A percentile compares a stretch with the other conserved stretches of the same genome.
These are phyloP conservation scores for Ephialtes manifestator DNA, from an alignment of 2,888 invertebrate species.

Conservation along the genomic window DNA sequence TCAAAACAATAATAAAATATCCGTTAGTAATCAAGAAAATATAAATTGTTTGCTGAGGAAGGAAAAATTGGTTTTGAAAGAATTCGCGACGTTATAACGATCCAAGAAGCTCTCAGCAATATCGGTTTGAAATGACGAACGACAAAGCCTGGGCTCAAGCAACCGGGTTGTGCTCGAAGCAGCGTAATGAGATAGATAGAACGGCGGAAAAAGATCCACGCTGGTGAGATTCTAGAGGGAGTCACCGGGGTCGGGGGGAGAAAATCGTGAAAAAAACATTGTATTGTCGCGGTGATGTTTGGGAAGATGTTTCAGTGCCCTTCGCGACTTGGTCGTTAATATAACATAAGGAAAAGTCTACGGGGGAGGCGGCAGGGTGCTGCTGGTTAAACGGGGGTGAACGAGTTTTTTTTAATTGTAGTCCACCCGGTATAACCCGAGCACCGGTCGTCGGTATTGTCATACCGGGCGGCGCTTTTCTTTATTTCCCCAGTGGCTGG, in stretches of 20 bases:
- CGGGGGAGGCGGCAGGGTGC: slow-evolving; percentile 57
- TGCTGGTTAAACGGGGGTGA: slow-evolving; percentile 81
- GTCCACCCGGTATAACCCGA: slow-evolving; percentile 82
- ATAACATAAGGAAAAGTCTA: slow-evolving; percentile 77
- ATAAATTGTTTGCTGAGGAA: neutral
- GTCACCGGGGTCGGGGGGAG: slow-evolving; percentile 64
- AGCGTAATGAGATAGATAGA: slow-evolving; percentile 46
- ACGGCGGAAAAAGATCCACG: slow-evolving; percentile 38
- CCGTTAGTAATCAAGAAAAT: neutral
- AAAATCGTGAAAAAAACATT: slow-evolving; percentile 70
- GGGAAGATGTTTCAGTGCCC: slow-evolving; percentile 74
- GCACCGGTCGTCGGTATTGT: slow-evolving; percentile 82
- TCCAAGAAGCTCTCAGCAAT: slow-evolving; percentile 12
- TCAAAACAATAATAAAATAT: neutral
- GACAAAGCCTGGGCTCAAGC: slow-evolving; percentile 27
- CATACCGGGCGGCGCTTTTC: slow-evolving; percentile 84
- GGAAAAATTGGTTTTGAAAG: slow-evolving; percentile 2
- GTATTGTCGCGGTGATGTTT: slow-evolving; percentile 73
- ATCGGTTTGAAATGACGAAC: slow-evolving; percentile 40
- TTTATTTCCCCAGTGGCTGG: slow-evolving; percentile 86
- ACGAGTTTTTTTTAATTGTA: slow-evolving; percentile 84
- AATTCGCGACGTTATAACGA: neutral
- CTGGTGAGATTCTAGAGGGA: neutral
- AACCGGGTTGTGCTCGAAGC: neutral
- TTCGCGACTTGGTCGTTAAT: slow-evolving; percentile 78